Evolutionary conservation across 2,113 vertebrate genomes (phyloP).

Genomic region (Bubalus kerabau): DNA sequence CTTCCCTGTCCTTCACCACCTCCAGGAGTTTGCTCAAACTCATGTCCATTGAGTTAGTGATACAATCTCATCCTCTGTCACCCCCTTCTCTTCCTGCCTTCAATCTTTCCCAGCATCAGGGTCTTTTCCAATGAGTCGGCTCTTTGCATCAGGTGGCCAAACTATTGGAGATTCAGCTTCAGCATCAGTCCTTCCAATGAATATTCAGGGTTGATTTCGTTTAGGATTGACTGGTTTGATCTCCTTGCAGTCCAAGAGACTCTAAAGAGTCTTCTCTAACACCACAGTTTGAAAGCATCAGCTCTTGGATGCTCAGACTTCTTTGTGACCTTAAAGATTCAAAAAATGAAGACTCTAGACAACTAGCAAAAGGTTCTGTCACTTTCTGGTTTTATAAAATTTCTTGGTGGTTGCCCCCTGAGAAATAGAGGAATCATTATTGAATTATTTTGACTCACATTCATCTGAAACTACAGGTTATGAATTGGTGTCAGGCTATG

Average conservation of each 20-base stretch:
- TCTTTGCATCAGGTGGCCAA: neutral
- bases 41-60: neutral
- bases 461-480: slow-evolving; percentile 11
- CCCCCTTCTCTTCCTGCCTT: neutral
- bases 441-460: slow-evolving; percentile 8
- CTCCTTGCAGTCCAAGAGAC: neutral
- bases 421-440: neutral
- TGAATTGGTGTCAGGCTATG: slow-evolving; percentile 4
- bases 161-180: neutral
- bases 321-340: neutral
- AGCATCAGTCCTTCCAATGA: neutral
- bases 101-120: neutral
- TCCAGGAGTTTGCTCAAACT: neutral
- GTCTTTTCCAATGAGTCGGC: neutral
- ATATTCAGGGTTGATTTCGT: neutral
- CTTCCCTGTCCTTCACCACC: neutral
- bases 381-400: neutral
- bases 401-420: neutral
- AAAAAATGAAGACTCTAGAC: neutral
- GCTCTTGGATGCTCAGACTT: neutral
- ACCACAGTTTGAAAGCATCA: neutral
- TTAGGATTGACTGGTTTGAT: neutral
- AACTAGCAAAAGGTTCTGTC: neutral
- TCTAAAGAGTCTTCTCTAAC: neutral
- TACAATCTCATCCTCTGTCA: neutral